Percentiles rank a stretch among this genome's conserved stretches.
Evolutionary conservation across 2,113 vertebrate species (phyloP).

Genomic region (Epinephelus moara): DNA sequence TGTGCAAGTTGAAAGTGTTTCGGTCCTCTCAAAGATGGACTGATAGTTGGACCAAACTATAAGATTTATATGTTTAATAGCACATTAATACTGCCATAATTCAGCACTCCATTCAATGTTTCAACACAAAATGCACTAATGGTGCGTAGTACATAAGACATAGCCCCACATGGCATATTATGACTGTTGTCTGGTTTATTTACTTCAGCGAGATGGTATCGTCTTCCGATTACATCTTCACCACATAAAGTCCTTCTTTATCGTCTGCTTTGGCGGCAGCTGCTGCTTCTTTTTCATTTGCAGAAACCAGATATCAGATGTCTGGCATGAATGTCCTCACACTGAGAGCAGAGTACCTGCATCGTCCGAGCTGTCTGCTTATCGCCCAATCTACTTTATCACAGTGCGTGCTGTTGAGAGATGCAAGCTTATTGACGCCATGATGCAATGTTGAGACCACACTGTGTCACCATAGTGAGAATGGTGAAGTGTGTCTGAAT

Average conservation of each 20-base stretch:
- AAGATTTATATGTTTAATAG: background rate
- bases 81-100: background rate
- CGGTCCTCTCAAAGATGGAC: too few relatives aligned
- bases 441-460: slow-evolving; percentile 3
- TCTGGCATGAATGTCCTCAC: slow-evolving; percentile 14
- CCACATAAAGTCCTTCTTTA: background rate
- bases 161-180: background rate
- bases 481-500: background rate
- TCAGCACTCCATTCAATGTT: background rate
- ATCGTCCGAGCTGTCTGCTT: slow-evolving; percentile 18
- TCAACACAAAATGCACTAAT: background rate
- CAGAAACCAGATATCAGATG: slow-evolving; percentile 8
- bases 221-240: slow-evolving; percentile 9
- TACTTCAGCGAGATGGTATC: background rate
- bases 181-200: background rate
- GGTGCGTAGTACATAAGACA: background rate
- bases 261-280: slow-evolving; percentile 4
- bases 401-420: slow-evolving; percentile 16
- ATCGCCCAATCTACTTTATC: slow-evolving; percentile 6
- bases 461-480: background rate
- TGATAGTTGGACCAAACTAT: background rate
- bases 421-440: background rate
- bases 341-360: slow-evolving; percentile 35
- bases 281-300: background rate
- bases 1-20: background rate